phyloP scores from a whole-genome alignment of 2,797 vertebrate genomes.

The Pterois miles region DNA sequence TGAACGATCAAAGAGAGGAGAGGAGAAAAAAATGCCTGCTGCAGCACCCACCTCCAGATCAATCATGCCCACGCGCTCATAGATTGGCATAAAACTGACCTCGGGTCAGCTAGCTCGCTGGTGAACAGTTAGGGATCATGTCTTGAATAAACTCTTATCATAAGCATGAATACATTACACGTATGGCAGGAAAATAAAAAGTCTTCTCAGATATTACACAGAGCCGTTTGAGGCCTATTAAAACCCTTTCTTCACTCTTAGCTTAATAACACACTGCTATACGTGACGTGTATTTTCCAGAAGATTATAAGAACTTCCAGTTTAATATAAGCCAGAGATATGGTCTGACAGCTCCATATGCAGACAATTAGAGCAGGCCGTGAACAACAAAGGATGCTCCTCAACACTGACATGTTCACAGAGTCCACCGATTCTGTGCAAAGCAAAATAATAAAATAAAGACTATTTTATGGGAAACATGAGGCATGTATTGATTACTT shows the following conservation, averaged over 20 bases:
- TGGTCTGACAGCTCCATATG: slow-evolving; percentile 55
- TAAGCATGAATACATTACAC: slow-evolving; percentile 39
- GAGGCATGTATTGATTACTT: not conserved
- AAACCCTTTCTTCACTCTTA: slow-evolving; percentile 44
- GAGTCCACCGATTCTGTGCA: not conserved
- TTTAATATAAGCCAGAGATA: slow-evolving; percentile 51
- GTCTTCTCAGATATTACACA: slow-evolving; percentile 48
- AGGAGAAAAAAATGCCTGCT: slow-evolving; percentile 1
- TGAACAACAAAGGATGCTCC: slow-evolving; percentile 34
- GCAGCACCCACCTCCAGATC: slow-evolving; percentile 46
- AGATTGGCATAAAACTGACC: slow-evolving; percentile 29
- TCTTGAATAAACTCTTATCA: slow-evolving; percentile 26
- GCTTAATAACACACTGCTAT: slow-evolving; percentile 44
- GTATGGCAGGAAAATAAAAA: slow-evolving; percentile 41
- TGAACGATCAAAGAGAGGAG: not conserved
- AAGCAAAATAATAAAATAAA: not conserved
- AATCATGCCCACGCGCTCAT: slow-evolving; percentile 51
- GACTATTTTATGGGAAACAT: not conserved
- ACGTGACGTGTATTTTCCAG: slow-evolving; percentile 54
- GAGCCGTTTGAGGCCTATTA: slow-evolving; percentile 44
- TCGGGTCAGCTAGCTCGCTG: slow-evolving; percentile 17
- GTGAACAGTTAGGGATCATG: slow-evolving; percentile 16
- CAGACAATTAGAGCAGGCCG: slow-evolving; percentile 42
- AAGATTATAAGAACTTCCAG: slow-evolving; percentile 48
- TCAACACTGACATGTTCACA: slow-evolving; percentile 31